These are phyloP conservation scores for Drosophila parabipectinata DNA, from an alignment of 1,140 invertebrate species.

Conservation along the genomic window DNA sequence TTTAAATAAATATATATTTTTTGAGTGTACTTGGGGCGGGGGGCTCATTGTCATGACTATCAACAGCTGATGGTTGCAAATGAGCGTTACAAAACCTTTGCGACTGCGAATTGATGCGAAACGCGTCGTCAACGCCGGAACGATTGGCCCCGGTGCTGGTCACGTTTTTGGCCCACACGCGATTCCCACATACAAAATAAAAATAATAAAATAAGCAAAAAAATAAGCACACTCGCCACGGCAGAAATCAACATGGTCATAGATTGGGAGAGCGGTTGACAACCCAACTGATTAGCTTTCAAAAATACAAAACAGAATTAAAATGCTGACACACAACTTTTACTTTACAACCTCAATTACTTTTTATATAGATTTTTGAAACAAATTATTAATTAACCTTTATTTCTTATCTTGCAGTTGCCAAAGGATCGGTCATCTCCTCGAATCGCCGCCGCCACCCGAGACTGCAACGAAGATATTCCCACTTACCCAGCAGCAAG, in stretches of 20 bases:
- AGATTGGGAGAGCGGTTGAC: slow-evolving; percentile 23
- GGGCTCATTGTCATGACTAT: slow-evolving; percentile 24
- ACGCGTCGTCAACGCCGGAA: slow-evolving; percentile 28
- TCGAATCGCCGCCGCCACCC: slow-evolving; percentile 46
- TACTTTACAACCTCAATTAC: neutral
- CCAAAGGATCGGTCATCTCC: slow-evolving; percentile 58
- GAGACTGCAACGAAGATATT: slow-evolving; percentile 27
- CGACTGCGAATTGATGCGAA: slow-evolving; percentile 52
- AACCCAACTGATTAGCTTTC: slow-evolving; percentile 29
- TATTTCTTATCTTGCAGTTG: slow-evolving; percentile 52
- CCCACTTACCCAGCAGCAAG: slow-evolving; percentile 14
- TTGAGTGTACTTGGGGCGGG: neutral
- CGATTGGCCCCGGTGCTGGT: slow-evolving; percentile 41
- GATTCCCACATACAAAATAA: slow-evolving; percentile 18
- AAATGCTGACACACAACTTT: neutral
- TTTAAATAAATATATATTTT: neutral
- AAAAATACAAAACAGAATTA: neutral
- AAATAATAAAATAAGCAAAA: neutral
- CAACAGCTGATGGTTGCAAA: slow-evolving; percentile 32
- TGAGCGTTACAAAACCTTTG: slow-evolving; percentile 26
- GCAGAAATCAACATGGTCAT: slow-evolving; percentile 13
- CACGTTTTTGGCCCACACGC: slow-evolving; percentile 68
- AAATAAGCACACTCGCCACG: neutral
- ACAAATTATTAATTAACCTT: neutral
- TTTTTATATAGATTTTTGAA: neutral